Percentiles rank a stretch among this genome's conserved stretches.
These are phyloP conservation scores for Augochlorella aurata DNA, from an alignment of 2,888 invertebrate species.

Conservation along the genomic window DNA sequence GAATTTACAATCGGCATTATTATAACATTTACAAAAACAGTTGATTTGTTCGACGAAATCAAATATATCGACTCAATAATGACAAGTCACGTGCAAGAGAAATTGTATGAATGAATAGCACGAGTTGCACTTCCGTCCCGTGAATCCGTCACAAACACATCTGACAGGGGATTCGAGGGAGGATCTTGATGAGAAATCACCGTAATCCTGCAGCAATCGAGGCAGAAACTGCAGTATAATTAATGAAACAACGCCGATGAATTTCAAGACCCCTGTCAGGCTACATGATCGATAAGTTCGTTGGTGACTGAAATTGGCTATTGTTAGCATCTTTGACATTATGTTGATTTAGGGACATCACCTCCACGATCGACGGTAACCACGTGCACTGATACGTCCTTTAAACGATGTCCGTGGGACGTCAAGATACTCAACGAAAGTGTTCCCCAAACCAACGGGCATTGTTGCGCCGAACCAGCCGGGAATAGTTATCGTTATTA, in stretches of 20 bases:
- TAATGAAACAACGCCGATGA: constrained; percentile 38
- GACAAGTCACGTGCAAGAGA: not conserved
- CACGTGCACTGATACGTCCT: constrained; percentile 22
- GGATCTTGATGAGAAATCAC: constrained; percentile 27
- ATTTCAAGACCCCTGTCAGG: constrained; percentile 23
- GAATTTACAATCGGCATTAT: too few species aligned
- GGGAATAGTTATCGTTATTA: constrained; percentile 37
- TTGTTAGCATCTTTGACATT: constrained; percentile 70
- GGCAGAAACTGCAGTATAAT: constrained; percentile 22
- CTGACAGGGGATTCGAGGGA: not conserved
- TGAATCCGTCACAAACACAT: not conserved
- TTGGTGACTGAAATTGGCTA: constrained; percentile 50
- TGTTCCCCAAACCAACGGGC: constrained; percentile 37
- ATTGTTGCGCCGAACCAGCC: constrained; percentile 39
- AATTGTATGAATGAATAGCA: not conserved
- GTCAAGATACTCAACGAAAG: constrained; percentile 27
- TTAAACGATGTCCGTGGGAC: constrained; percentile 15
- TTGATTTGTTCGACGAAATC: not conserved
- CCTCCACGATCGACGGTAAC: constrained; percentile 18
- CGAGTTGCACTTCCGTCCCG: not conserved
- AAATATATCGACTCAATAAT: not conserved
- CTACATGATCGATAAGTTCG: constrained; percentile 60
- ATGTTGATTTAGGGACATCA: constrained; percentile 58
- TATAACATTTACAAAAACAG: not conserved
- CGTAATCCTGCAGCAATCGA: constrained; percentile 16